phyloP scores from a whole-genome alignment of 2,797 vertebrate species.

The Helarctos malayanus region DNA sequence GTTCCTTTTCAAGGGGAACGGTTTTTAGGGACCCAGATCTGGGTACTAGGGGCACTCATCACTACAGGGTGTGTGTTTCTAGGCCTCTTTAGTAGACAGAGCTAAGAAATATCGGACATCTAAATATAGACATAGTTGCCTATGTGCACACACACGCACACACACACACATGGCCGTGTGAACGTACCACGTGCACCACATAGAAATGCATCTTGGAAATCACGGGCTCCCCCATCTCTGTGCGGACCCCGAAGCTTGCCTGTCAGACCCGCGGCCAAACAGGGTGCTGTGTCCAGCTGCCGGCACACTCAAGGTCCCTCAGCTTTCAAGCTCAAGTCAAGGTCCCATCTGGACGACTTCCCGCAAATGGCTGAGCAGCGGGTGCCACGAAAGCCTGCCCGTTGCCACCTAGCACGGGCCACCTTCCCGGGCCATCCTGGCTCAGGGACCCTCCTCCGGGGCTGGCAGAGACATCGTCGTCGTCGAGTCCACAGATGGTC shows the following conservation, averaged over 20 bases:
- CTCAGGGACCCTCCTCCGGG: not conserved
- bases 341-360: not conserved
- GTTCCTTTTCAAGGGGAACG: not conserved
- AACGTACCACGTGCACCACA: not conserved
- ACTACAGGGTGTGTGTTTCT: not conserved
- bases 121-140: not conserved
- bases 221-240: rapidly evolving
- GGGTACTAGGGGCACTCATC: no score
- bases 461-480: not conserved
- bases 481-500: not conserved
- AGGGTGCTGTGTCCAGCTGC: not conserved
- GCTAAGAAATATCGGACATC: not conserved
- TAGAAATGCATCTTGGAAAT: not conserved
- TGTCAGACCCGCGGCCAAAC: not conserved
- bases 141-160: not conserved
- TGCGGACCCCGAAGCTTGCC: not conserved
- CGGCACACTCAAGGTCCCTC: not conserved
- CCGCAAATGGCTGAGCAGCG: no score
- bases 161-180: no score
- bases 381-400: not conserved
- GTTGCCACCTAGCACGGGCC: rapidly evolving
- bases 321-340: not conserved
- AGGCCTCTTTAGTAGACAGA: not conserved
- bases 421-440: not conserved
- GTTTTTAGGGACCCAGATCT: not conserved